phyloP scores from a whole-genome alignment of 2,888 invertebrate genomes.

The Tipula confusa region DNA sequence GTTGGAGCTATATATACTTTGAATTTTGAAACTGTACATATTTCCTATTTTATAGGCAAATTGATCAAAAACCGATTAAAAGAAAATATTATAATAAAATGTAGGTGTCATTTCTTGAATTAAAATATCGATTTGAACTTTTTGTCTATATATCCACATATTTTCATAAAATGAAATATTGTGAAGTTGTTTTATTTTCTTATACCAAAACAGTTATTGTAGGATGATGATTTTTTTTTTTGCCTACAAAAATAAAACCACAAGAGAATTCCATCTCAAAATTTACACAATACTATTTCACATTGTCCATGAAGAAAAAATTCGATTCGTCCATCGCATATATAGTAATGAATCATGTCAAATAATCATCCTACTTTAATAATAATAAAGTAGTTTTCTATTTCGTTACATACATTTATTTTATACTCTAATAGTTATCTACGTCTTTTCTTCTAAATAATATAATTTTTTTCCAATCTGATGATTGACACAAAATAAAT shows the following conservation, averaged over 20 bases:
- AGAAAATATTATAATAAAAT: not conserved
- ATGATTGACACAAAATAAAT: not conserved
- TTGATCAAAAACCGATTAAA: not conserved
- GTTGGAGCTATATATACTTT: not conserved
- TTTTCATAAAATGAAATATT: not conserved
- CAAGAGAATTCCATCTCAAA: not conserved
- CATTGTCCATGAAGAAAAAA: not conserved
- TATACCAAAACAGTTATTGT: not conserved
- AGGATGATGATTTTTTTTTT: not conserved
- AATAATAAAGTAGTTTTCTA: not conserved
- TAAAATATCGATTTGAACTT: not conserved
- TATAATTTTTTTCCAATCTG: not conserved
- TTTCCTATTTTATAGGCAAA: not conserved
- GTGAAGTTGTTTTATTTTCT: not conserved
- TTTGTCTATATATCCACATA: not conserved
- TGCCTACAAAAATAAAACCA: not conserved
- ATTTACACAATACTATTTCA: not conserved
- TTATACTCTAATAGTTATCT: not conserved
- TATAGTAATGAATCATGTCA: not conserved
- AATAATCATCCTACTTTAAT: constrained; percentile 3
- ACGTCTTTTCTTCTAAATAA: not conserved
- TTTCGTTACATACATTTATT: not conserved
- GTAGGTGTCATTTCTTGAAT: not conserved
- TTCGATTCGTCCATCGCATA: not conserved
- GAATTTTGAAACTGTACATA: not conserved